Conservation (phyloP, 2,113 vertebrate species). For the Ranitomeya variabilis region DNA sequence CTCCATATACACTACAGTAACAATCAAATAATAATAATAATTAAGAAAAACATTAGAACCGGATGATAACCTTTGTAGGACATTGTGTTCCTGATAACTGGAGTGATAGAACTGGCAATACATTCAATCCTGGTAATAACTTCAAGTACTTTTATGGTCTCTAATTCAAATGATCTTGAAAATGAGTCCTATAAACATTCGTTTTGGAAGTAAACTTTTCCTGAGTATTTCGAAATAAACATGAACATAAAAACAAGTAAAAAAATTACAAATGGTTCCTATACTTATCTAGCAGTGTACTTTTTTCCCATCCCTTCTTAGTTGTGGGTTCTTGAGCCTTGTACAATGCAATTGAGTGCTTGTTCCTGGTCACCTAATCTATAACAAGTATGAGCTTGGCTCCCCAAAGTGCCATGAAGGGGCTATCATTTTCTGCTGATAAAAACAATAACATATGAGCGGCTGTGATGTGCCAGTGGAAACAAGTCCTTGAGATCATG, state of each 20-base stretch:
- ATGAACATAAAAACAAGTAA: slow-evolving; percentile 77
- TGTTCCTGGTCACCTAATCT: slow-evolving; percentile 47
- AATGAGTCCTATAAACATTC: slow-evolving; percentile 78
- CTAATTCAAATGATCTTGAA: slow-evolving; percentile 61
- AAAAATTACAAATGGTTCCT: slow-evolving; percentile 66
- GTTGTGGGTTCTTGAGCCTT: slow-evolving; percentile 53
- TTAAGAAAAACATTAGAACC: slow-evolving; percentile 68
- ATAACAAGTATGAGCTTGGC: slow-evolving; percentile 25
- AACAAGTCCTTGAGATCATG: slow-evolving; percentile 32
- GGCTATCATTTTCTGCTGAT: slow-evolving; percentile 24
- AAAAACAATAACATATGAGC: not conserved
- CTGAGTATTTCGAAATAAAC: slow-evolving; percentile 91
- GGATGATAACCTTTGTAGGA: slow-evolving; percentile 59
- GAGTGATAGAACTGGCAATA: slow-evolving; percentile 84
- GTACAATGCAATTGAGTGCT: slow-evolving; percentile 18
- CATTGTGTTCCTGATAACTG: slow-evolving; percentile 6
- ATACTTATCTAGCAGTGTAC: slow-evolving; percentile 50
- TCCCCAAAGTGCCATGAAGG: slow-evolving; percentile 57
- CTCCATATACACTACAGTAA: slow-evolving; percentile 79
- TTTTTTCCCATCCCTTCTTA: slow-evolving; percentile 53
- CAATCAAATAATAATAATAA: slow-evolving; percentile 65
- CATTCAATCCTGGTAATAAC: slow-evolving; percentile 93
- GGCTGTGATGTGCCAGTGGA: slow-evolving; percentile 7
- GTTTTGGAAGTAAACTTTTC: slow-evolving; percentile 93
- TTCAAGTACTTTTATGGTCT: slow-evolving; percentile 82